These are phyloP conservation scores for Drosophila baimaii DNA, from an alignment of 1,140 invertebrate genomes.

Conservation along the genomic window DNA sequence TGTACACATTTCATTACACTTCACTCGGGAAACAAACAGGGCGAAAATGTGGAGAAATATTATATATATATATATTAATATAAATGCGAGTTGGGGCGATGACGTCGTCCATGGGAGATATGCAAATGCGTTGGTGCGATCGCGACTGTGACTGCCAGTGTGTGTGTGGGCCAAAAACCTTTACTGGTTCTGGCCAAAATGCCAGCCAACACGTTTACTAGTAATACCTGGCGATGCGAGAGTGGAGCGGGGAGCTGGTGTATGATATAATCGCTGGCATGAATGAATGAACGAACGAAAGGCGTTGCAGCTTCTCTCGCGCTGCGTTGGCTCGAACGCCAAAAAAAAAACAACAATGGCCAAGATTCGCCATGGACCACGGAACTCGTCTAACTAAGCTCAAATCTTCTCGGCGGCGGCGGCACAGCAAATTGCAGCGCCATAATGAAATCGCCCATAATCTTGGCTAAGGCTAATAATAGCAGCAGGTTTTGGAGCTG, in stretches of 20 bases:
- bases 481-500: conserved; percentile 76
- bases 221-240: conserved; percentile 17
- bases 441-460: conserved; percentile 73
- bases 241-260: conserved; percentile 19
- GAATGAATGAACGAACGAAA: conserved; percentile 72
- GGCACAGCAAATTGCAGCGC: conserved; percentile 61
- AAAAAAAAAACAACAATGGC: conserved; percentile 42
- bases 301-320: conserved; percentile 69
- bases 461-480: conserved; percentile 80
- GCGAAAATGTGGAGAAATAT: conserved; percentile 34
- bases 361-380: conserved; percentile 23
- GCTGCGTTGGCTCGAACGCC: conserved; percentile 11
- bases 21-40: conserved; percentile 52
- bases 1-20: conserved; percentile 78
- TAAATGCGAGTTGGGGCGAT: conserved; percentile 43
- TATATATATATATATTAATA: conserved; percentile 28
- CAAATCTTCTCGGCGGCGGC: conserved; percentile 37
- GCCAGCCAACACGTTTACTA: conserved; percentile 65
- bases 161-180: conserved; percentile 56
- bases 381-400: conserved; percentile 48
- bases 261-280: conserved; percentile 72
- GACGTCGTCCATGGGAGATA: conserved; percentile 47
- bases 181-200: conserved; percentile 73
- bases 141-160: background rate
- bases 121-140: conserved; percentile 47